Percentiles rank a stretch among this genome's conserved stretches.
Evolutionary conservation across 1,140 invertebrate genomes (phyloP).

Genomic region (Aphelenchoides fujianensis): DNA sequence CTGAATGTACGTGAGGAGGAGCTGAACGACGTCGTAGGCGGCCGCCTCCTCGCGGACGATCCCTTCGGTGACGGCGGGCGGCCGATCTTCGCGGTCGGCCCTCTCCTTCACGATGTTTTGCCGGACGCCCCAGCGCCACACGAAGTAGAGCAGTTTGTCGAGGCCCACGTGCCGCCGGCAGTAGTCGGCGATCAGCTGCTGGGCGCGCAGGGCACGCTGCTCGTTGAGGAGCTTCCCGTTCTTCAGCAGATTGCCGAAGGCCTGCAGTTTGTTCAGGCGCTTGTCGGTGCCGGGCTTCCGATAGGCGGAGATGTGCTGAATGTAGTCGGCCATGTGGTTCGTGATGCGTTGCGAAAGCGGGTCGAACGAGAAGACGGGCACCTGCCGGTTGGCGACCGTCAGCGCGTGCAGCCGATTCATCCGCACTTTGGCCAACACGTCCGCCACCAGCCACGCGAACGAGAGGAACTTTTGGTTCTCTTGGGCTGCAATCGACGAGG

Average conservation of each 20-base stretch:
- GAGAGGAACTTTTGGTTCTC: constrained; percentile 32
- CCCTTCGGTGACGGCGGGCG: no score
- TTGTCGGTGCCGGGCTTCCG: constrained; percentile 24
- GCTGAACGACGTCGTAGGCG: background rate
- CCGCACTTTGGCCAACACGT: constrained; percentile 33
- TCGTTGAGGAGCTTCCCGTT: background rate
- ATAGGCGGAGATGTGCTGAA: constrained; percentile 26
- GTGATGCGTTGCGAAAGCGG: constrained; percentile 23
- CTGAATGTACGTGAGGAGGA: constrained; percentile 4
- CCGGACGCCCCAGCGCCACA: background rate
- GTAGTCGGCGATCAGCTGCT: background rate
- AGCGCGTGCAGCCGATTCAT: constrained; percentile 22
- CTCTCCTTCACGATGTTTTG: background rate
- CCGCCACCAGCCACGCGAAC: constrained; percentile 42
- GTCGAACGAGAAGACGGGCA: constrained; percentile 40
- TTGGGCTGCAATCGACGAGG: constrained; percentile 8
- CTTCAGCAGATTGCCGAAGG: constrained; percentile 10
- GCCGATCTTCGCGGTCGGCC: background rate
- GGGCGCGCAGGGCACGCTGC: background rate
- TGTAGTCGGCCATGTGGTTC: constrained; percentile 36
- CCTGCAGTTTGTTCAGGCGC: no score
- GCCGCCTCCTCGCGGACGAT: no score
- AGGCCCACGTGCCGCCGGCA: constrained; percentile 21
- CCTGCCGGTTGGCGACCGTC: background rate
- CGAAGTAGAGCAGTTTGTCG: constrained; percentile 37